These are phyloP conservation scores for Silurus asotus DNA, from an alignment of 2,113 vertebrate species.

Conservation along the genomic window DNA sequence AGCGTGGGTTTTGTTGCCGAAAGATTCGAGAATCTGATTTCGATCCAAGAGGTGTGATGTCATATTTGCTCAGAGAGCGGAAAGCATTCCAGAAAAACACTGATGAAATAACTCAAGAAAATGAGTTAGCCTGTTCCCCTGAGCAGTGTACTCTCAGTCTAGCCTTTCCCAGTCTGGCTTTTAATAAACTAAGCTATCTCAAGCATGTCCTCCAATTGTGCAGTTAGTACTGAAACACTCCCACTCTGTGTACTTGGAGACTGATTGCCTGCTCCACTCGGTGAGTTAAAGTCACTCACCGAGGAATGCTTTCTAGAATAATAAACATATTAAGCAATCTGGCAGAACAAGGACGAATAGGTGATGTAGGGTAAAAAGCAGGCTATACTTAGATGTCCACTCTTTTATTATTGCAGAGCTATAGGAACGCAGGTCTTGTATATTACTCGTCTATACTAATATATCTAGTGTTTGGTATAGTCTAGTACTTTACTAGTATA, in stretches of 20 bases:
- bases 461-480: too few species aligned
- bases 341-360: not conserved
- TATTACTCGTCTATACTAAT: too few species aligned
- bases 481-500: too few species aligned
- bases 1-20: not conserved
- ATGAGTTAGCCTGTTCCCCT: not conserved
- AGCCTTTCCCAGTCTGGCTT: not conserved
- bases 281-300: not conserved
- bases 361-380: not conserved
- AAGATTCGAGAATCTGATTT: not conserved
- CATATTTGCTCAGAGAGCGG: not conserved
- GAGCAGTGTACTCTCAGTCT: not conserved
- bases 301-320: slow-evolving; percentile 14
- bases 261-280: not conserved
- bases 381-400: not conserved
- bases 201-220: not conserved
- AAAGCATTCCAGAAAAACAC: slow-evolving; percentile 7
- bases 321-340: slow-evolving; percentile 12
- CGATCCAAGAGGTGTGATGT: not conserved
- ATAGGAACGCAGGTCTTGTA: not conserved
- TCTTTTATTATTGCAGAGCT: not conserved
- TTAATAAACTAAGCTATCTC: not conserved
- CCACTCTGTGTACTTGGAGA: not conserved
- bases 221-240: slow-evolving; percentile 3
- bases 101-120: not conserved